Evolutionary conservation across 2,888 invertebrate genomes (phyloP), one percentile per base, ranked within the genome.

Genomic region (Oscheius sp.): DNA sequence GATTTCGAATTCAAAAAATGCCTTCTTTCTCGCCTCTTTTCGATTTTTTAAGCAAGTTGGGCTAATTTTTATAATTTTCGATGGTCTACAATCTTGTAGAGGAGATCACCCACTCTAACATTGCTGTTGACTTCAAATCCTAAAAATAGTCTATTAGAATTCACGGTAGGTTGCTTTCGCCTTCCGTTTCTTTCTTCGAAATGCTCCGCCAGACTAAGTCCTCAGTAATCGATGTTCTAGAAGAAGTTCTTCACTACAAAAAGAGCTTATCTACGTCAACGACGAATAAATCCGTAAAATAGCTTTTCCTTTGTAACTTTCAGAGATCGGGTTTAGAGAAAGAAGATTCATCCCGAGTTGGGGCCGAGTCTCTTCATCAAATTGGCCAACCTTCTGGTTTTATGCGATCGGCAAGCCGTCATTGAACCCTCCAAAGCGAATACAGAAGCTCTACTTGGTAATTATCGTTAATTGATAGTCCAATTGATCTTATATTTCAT

Each of bases 171-270:
- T n/a, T n/a, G n/a, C n/a, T n/a, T n/a, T n/a, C n/a, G n/a, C n/a
- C n/a, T n/a, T n/a, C n/a, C n/a, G n/a, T n/a, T n/a, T n/a, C n/a
- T n/a, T n/a, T n/a, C n/a, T n/a, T n/a, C n/a, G n/a, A n/a, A n/a
- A 61, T 61, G 61, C 29, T 29, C 12, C 61, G 61, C 42, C 25
- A n/a, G 15, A 61, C 61, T 6, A 61, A 61, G 31, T 29, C 61
- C 1, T 27, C 42, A 15, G 61, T 61, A 25, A 12, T 61, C 8
- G 29, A 61, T n/a, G 27, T 3, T 45, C 42, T 61, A 12, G 61
- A 61, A 27, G 27, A 42, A 10, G 45, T 45, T 17, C 25, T 61
- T 2, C 39, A 17, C 15, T 29, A 45, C 3, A 42, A 61, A 27
- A 61, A 29, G 34, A n/a, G n/a, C n/a, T 5, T 4, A 25, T 3